A percentile compares a stretch with the other conserved stretches of the same genome.
These are phyloP conservation scores for Pantala flavescens DNA, from an alignment of 1,140 invertebrate species.

Conservation along the genomic window DNA sequence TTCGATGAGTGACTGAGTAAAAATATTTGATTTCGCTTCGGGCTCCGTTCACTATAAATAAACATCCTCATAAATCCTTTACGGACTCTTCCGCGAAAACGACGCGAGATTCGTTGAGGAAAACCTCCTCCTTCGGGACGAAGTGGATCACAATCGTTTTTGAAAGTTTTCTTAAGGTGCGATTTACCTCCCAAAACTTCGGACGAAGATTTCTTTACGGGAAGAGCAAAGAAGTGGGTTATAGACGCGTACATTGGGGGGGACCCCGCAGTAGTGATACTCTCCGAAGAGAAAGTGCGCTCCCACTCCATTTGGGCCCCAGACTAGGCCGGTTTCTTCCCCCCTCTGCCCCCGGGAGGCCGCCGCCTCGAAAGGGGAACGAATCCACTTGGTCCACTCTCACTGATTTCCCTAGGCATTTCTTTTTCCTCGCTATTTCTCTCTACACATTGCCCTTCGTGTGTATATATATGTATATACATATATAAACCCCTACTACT, in stretches of 20 bases:
- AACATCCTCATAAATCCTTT: too few relatives aligned
- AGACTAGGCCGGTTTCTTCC: not conserved
- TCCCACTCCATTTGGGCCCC: conserved; percentile 6
- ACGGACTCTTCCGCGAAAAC: too few relatives aligned
- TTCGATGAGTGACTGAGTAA: too few relatives aligned
- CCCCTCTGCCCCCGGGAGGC: not conserved
- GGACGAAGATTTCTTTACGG: too few relatives aligned
- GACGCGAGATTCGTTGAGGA: too few relatives aligned
- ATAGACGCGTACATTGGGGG: not conserved
- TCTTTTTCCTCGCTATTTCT: not conserved
- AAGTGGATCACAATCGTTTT: too few relatives aligned
- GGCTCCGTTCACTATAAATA: too few relatives aligned
- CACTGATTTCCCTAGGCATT: not conserved
- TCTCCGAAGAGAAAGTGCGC: conserved; percentile 3
- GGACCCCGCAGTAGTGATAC: not conserved
- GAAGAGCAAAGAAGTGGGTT: not conserved
- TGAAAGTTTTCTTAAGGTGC: too few relatives aligned
- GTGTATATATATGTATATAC: not conserved
- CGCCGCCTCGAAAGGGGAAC: not conserved
- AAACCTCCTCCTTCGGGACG: too few relatives aligned
- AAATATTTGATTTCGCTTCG: too few relatives aligned
- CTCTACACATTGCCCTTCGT: not conserved
- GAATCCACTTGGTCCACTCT: not conserved
- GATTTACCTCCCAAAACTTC: too few relatives aligned
- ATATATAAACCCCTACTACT: not conserved